A percentile compares a stretch with the other conserved stretches of the same genome.
Evolutionary conservation across 2,888 invertebrate species (phyloP).

Genomic region (Panzeria rudis): DNA sequence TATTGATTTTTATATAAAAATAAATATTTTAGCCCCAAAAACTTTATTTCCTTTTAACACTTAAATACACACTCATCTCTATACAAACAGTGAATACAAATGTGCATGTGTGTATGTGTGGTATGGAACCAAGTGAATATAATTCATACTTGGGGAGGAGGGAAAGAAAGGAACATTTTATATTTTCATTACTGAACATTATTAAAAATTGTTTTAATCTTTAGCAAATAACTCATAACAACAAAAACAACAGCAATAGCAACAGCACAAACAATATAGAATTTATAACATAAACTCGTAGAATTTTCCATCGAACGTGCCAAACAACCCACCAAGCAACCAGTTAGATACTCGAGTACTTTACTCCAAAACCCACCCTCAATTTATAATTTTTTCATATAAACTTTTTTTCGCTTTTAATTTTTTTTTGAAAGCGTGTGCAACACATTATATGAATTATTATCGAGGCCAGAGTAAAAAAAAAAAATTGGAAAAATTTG

Average conservation of each 20-base stretch:
- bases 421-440: constrained; percentile 64
- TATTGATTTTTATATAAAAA: constrained; percentile 80
- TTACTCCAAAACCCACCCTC: constrained; percentile 60
- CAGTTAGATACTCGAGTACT: constrained; percentile 38
- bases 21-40: constrained; percentile 66
- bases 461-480: constrained; percentile 66
- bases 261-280: constrained; percentile 50
- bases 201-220: constrained; percentile 73
- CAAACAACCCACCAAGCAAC: constrained; percentile 58
- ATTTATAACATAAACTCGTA: constrained; percentile 54
- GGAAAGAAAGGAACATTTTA: constrained; percentile 53
- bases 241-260: constrained; percentile 33
- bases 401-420: constrained; percentile 21
- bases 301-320: constrained; percentile 24
- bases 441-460: constrained; percentile 69
- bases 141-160: constrained; percentile 9
- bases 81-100: constrained; percentile 16
- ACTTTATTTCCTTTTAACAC: constrained; percentile 61
- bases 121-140: constrained; percentile 8
- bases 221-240: constrained; percentile 70
- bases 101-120: constrained; percentile 19
- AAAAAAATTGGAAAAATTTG: constrained; percentile 43
- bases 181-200: constrained; percentile 72
- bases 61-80: constrained; percentile 50
- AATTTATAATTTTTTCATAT: constrained; percentile 37